A percentile compares a stretch with the other conserved stretches of the same genome.
Evolutionary conservation across 1,140 invertebrate species (phyloP).

Genomic region (Papilio polyxenes): DNA sequence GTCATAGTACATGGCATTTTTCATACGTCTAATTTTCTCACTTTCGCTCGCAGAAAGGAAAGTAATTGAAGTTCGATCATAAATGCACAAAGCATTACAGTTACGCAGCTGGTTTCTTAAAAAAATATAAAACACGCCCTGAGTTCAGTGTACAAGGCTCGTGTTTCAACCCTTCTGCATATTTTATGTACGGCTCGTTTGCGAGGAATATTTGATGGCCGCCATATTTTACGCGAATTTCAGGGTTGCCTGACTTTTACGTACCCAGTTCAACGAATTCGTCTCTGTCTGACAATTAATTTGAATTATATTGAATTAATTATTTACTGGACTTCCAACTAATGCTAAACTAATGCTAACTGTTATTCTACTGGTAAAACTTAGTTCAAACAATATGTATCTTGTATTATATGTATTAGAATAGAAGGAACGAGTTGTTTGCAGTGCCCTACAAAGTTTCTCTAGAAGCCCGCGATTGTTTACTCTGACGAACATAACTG

Average conservation of each 20-base stretch:
- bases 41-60: neutral
- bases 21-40: neutral
- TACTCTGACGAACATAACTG: conserved; percentile 10
- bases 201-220: conserved; percentile 36
- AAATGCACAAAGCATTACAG: conserved; percentile 9
- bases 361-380: conserved; percentile 1
- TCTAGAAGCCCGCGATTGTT: neutral
- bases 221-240: conserved; percentile 33
- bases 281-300: conserved; percentile 19
- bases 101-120: conserved; percentile 23
- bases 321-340: neutral
- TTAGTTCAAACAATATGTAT: conserved; percentile 1
- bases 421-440: conserved; percentile 20
- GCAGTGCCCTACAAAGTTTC: conserved; percentile 18
- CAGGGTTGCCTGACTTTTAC: conserved; percentile 21
- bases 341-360: neutral
- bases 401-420: conserved; percentile 14
- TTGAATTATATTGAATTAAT: conserved; percentile 29
- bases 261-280: neutral
- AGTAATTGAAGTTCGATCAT: neutral
- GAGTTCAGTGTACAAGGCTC: conserved; percentile 6
- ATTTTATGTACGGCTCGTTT: conserved; percentile 37
- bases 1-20: neutral
- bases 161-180: conserved; percentile 31
- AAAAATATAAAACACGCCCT: conserved; percentile 2